Base-by-base conservation (phyloP, 2,888 invertebrate species). In the Cynaeus angustus region DNA sequence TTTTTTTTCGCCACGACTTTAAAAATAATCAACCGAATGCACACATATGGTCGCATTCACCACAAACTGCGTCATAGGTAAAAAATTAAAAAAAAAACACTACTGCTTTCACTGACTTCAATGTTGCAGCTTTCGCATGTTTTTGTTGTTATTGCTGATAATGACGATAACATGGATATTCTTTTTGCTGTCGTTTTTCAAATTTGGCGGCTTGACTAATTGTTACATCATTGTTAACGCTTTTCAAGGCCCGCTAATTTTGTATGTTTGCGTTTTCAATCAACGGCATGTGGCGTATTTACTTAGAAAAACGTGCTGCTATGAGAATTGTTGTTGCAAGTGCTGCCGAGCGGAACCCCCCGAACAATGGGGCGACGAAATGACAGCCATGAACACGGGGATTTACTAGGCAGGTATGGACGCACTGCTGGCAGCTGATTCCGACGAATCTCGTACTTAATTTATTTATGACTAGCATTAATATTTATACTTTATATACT, bases 311-410 rank as follows among this genome's bases (percentile, higher is more conserved):
- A 92, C 92, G 59, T 95, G 94, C 84, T 93, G 93, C 78, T 92
- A 92, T 80, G 90, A 90, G 30, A 84, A 83, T 66, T 86, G 86
- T 71, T 74, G 84, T 12, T 86, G 85, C 72, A 83, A 86, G 52
- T 89, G 89, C 71, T 89, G 88, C 75, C 84, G 84, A 61, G 85
- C 85, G 3, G 91, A 93, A 73, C 91, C 91, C 0, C 88, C 92
- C 26, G 91, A 91, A 1, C 94, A 95, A 79, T 95, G 94, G 94
- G 95, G 95, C 0, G 95, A 95, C 79, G 95, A 95, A 86, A 91
- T 95, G 92, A 91, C 93, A 59, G 94, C 94, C 72, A 94, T 95
- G 90, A 94, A 94, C 80, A 91, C 92, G 10, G 89, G 89, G 41
- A 80, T 80, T 55, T 87, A 87, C 79, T 87, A 13, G 50, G 30